Percentiles rank a stretch among this genome's conserved stretches.
Conservation (phyloP, 2,113 vertebrate species). For the Zeus faber region DNA sequence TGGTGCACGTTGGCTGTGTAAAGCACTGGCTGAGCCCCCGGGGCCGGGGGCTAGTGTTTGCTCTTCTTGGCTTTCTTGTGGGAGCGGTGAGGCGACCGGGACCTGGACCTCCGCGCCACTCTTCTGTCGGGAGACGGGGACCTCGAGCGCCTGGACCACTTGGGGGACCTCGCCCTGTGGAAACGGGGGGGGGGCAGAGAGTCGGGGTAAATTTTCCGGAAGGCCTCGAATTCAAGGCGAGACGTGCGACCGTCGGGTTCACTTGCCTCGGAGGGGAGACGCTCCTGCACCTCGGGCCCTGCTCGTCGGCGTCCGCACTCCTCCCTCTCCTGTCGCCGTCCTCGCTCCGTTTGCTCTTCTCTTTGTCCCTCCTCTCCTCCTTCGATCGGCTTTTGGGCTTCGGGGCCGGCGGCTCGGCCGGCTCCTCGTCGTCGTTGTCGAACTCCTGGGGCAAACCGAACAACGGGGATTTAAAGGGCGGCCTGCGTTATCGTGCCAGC, state of each 20-base stretch:
- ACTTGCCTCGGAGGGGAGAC: constrained; percentile 61
- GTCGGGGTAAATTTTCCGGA: no score
- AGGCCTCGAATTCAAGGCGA: no score
- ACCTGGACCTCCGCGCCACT: constrained; percentile 59
- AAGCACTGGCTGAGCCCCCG: constrained; percentile 9
- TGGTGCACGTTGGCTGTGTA: constrained; percentile 6
- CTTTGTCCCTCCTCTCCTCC: constrained; percentile 69
- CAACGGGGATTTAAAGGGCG: no score
- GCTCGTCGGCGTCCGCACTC: constrained; percentile 56
- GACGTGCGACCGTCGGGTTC: no score
- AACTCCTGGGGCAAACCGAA: constrained; percentile 76
- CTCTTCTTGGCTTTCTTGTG: constrained; percentile 81
- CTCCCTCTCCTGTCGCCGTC: constrained; percentile 56
- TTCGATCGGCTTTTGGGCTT: constrained; percentile 68
- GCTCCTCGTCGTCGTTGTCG: constrained; percentile 71
- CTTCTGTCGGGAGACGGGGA: constrained; percentile 71
- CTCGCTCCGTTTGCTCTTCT: constrained; percentile 63
- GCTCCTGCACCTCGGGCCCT: constrained; percentile 51
- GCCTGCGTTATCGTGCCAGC: no score
- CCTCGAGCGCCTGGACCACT: constrained; percentile 72
- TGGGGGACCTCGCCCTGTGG: constrained; percentile 70
- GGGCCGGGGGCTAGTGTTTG: constrained; percentile 69
- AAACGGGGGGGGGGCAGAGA: no score
- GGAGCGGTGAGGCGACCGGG: constrained; percentile 76
- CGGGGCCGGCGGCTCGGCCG: constrained; percentile 49